These are phyloP conservation scores for Lathamus discolor DNA, from an alignment of 2,113 vertebrate species.

Conservation along the genomic window DNA sequence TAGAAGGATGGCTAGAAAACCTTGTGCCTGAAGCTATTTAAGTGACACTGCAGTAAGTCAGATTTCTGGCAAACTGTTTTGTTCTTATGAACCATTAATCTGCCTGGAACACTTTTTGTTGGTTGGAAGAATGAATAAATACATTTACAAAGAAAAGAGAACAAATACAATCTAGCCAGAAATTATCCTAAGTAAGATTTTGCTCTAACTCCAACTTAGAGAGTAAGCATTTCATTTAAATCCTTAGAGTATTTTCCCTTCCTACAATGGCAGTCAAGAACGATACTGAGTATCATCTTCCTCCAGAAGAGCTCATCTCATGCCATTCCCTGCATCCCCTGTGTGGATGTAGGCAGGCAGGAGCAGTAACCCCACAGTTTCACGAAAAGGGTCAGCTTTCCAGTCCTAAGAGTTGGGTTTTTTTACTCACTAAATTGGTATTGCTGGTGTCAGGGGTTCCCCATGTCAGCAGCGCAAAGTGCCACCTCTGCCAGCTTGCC, in stretches of 20 bases:
- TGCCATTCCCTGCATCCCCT: neutral
- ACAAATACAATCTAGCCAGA: neutral
- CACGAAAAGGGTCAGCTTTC: neutral
- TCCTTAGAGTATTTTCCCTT: neutral
- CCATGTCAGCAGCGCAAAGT: neutral
- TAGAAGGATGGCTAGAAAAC: neutral
- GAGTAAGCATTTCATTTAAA: neutral
- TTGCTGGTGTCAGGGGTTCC: neutral
- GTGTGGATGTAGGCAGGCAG: neutral
- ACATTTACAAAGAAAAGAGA: neutral
- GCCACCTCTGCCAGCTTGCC: neutral
- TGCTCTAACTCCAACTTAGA: neutral
- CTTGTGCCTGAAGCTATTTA: neutral
- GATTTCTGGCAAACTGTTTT: neutral
- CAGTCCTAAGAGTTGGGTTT: fast-evolving
- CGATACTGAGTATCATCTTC: neutral
- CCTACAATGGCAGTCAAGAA: neutral
- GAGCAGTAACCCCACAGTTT: neutral
- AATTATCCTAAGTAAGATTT: neutral
- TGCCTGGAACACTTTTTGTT: neutral
- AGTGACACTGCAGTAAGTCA: neutral
- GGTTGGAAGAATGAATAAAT: neutral
- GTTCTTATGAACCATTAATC: neutral
- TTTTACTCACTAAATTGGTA: neutral
- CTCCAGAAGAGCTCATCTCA: neutral